A percentile compares a stretch with the other conserved stretches of the same genome.
Evolutionary conservation across 2,888 invertebrate species (phyloP).

Genomic region (Ectemnius cavifrons): DNA sequence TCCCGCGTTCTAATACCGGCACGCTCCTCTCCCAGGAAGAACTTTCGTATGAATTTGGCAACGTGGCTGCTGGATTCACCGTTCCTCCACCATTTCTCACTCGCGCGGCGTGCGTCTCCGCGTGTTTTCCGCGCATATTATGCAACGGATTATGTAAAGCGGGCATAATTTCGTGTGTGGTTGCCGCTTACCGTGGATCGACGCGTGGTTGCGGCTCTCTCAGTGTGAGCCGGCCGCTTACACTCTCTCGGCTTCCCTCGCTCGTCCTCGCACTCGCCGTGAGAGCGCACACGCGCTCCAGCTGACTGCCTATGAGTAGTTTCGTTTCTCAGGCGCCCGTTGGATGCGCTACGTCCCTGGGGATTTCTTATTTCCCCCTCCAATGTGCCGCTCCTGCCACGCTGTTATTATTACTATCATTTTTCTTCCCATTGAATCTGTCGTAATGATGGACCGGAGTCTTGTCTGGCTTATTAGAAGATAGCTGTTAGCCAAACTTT

Average conservation of each 20-base stretch:
- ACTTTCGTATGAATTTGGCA: background rate
- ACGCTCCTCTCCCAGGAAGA: slow-evolving; percentile 40
- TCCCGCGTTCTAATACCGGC: slow-evolving; percentile 18
- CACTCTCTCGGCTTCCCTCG: slow-evolving; percentile 18
- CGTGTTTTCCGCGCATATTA: slow-evolving; percentile 33
- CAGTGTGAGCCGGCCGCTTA: slow-evolving; percentile 42
- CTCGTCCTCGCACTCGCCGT: slow-evolving; percentile 21
- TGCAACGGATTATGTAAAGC: slow-evolving; percentile 48
- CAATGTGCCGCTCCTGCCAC: background rate
- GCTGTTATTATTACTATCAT: slow-evolving; percentile 15
- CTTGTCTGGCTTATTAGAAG: too few relatives aligned
- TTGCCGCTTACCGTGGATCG: slow-evolving; percentile 62
- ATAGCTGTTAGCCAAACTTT: too few relatives aligned
- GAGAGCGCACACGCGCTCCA: slow-evolving; percentile 53
- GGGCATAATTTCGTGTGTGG: slow-evolving; percentile 42
- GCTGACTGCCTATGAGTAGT: slow-evolving; percentile 8
- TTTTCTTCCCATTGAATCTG: background rate
- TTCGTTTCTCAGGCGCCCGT: slow-evolving; percentile 14
- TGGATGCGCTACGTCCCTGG: slow-evolving; percentile 45
- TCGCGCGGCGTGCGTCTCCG: background rate
- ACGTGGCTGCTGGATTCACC: background rate
- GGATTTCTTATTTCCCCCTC: slow-evolving; percentile 9
- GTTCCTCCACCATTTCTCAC: background rate
- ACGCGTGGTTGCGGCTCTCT: slow-evolving; percentile 42
- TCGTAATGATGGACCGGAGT: too few relatives aligned